Conservation (phyloP, 2,888 invertebrate genomes). For the Pyrochroa serraticornis region DNA sequence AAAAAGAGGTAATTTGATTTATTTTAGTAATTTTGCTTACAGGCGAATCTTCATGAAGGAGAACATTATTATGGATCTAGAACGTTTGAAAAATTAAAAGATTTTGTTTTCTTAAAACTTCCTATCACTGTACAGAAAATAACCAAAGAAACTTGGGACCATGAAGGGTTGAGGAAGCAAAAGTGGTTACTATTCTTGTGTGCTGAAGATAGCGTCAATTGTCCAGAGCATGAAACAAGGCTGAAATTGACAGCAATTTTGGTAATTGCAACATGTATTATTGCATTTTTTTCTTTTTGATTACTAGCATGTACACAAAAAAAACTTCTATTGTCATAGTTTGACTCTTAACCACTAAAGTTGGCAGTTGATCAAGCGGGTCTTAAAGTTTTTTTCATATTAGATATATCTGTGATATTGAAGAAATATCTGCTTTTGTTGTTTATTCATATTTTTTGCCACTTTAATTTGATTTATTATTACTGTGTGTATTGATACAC, state of each 20-base stretch:
- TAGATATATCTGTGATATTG: not conserved
- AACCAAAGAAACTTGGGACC: slow-evolving; percentile 54
- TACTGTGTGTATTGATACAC: too few species aligned
- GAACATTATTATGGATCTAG: slow-evolving; percentile 67
- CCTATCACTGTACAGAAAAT: slow-evolving; percentile 57
- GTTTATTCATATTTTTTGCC: too few species aligned
- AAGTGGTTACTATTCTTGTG: slow-evolving; percentile 68
- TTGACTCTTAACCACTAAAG: too few species aligned
- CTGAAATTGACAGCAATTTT: slow-evolving; percentile 76
- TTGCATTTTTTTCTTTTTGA: not conserved
- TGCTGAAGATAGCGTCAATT: slow-evolving; percentile 61
- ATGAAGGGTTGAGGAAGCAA: slow-evolving; percentile 35
- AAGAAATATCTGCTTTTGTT: too few species aligned
- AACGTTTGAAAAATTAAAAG: slow-evolving; percentile 64
- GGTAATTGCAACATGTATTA: slow-evolving; percentile 57
- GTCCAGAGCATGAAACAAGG: slow-evolving; percentile 63
- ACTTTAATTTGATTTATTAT: too few species aligned
- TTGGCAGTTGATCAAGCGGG: too few species aligned
- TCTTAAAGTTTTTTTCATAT: too few species aligned
- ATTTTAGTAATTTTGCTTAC: slow-evolving; percentile 26
- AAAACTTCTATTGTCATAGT: too few species aligned
- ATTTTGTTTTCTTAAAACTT: slow-evolving; percentile 68
- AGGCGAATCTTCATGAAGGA: slow-evolving; percentile 65
- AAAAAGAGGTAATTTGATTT: slow-evolving; percentile 48
- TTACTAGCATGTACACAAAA: too few species aligned